Percentiles rank a stretch among this genome's conserved stretches.
These are phyloP conservation scores for Tamandua tetradactyla DNA, from an alignment of 2,797 vertebrate species.

Conservation along the genomic window DNA sequence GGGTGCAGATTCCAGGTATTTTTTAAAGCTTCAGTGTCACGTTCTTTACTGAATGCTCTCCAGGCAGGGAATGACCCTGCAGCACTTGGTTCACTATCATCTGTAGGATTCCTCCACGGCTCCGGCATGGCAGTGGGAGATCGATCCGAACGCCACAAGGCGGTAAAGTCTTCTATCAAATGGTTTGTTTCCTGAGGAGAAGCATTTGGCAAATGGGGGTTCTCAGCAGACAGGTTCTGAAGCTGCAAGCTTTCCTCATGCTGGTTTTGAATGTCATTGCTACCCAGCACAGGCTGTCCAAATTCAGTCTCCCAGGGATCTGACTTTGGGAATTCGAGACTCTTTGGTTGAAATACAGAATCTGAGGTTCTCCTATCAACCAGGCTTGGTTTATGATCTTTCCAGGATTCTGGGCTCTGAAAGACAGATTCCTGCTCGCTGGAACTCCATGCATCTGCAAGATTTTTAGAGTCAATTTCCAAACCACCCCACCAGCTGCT, in stretches of 20 bases:
- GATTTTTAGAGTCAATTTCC: slow-evolving; percentile 86
- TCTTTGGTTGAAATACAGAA: slow-evolving; percentile 83
- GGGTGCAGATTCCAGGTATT: slow-evolving; percentile 79
- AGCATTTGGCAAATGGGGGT: not conserved
- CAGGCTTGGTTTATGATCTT: slow-evolving; percentile 78
- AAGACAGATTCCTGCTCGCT: slow-evolving; percentile 85
- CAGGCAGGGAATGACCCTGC: slow-evolving; percentile 75
- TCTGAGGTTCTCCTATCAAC: slow-evolving; percentile 83
- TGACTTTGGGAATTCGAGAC: slow-evolving; percentile 72
- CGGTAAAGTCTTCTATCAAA: slow-evolving; percentile 77
- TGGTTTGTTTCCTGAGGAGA: slow-evolving; percentile 76
- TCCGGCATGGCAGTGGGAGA: slow-evolving; percentile 67
- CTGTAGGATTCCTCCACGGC: slow-evolving; percentile 76
- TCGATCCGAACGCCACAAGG: slow-evolving; percentile 80
- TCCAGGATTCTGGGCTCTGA: slow-evolving; percentile 87
- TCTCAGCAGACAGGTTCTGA: slow-evolving; percentile 62
- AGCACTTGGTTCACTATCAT: slow-evolving; percentile 31
- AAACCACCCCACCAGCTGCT: slow-evolving; percentile 93
- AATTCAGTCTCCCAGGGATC: slow-evolving; percentile 79
- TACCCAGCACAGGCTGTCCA: slow-evolving; percentile 13
- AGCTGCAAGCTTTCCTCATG: slow-evolving; percentile 55
- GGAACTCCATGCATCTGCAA: slow-evolving; percentile 86
- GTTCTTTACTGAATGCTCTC: slow-evolving; percentile 80
- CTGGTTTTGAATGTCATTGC: not conserved
- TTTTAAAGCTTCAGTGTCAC: slow-evolving; percentile 68